Percentiles rank a stretch among this genome's conserved stretches.
These are phyloP conservation scores for Phlogophora meticulosa DNA, from an alignment of 2,888 invertebrate species.

Conservation along the genomic window DNA sequence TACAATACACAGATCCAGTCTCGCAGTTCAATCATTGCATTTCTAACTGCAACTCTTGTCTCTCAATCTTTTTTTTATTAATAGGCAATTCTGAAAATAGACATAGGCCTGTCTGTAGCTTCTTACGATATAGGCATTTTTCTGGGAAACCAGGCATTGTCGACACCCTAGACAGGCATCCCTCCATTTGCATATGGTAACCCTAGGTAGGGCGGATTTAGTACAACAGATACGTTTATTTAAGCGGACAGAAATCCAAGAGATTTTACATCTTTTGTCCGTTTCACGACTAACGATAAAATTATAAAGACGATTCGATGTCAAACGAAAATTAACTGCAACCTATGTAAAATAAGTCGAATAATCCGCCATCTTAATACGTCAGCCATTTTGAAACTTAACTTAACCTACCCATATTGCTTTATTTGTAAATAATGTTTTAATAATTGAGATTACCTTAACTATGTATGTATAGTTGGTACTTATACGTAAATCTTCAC, in stretches of 20 bases:
- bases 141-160: too few species aligned
- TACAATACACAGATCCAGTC: too few species aligned
- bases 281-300: conserved; percentile 51
- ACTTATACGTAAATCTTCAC: conserved; percentile 67
- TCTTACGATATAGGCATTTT: too few species aligned
- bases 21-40: too few species aligned
- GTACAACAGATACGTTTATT: conserved; percentile 77
- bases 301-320: conserved; percentile 54
- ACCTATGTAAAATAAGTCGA: conserved; percentile 58
- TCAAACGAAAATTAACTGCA: conserved; percentile 57
- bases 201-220: conserved; percentile 79
- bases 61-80: too few species aligned
- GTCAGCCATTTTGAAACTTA: conserved; percentile 73
- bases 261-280: conserved; percentile 55
- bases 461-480: conserved; percentile 66
- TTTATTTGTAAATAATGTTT: conserved; percentile 83
- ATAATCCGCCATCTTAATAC: conserved; percentile 69
- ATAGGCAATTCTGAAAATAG: too few species aligned
- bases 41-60: too few species aligned
- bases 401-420: conserved; percentile 74
- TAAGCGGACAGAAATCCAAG: conserved; percentile 53
- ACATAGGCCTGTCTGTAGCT: too few species aligned
- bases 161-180: too few species aligned
- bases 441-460: conserved; percentile 74
- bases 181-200: too few species aligned